Evolutionary conservation across 2,113 vertebrate species (phyloP).

Genomic region (Oophaga pumilio): DNA sequence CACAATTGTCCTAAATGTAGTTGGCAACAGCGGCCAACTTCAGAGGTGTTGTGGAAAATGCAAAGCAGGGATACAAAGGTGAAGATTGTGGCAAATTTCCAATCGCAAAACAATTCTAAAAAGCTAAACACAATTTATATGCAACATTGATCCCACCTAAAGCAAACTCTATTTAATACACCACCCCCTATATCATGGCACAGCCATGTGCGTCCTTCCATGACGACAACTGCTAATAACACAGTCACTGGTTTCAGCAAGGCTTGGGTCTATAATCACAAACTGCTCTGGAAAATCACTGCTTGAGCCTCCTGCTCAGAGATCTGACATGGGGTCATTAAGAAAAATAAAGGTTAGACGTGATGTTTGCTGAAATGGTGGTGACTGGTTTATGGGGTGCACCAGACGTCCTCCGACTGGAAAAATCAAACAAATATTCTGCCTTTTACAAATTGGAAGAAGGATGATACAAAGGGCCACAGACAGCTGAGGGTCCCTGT

Average conservation of each 20-base stretch:
- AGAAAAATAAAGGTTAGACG: neutral
- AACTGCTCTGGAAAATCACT: neutral
- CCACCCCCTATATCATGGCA: neutral
- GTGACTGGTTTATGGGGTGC: neutral
- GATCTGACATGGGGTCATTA: neutral
- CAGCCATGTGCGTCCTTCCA: neutral
- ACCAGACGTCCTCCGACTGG: neutral
- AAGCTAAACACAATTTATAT: neutral
- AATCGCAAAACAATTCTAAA: too few species aligned
- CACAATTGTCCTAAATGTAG: too few species aligned
- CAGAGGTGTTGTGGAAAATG: too few species aligned
- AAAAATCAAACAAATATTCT: too few species aligned
- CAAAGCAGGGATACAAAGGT: too few species aligned
- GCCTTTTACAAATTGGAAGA: too few species aligned
- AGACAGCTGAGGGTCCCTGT: too few species aligned
- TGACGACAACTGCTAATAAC: neutral
- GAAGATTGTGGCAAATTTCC: too few species aligned
- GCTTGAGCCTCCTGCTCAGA: neutral
- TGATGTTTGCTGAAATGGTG: neutral
- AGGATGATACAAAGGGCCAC: too few species aligned
- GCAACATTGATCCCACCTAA: neutral
- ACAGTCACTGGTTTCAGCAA: neutral
- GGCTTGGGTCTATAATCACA: neutral
- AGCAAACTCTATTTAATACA: neutral
- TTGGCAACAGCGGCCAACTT: too few species aligned